Evolutionary conservation across 2,797 vertebrate species (phyloP).

Genomic region (Anomalospiza imberbis): DNA sequence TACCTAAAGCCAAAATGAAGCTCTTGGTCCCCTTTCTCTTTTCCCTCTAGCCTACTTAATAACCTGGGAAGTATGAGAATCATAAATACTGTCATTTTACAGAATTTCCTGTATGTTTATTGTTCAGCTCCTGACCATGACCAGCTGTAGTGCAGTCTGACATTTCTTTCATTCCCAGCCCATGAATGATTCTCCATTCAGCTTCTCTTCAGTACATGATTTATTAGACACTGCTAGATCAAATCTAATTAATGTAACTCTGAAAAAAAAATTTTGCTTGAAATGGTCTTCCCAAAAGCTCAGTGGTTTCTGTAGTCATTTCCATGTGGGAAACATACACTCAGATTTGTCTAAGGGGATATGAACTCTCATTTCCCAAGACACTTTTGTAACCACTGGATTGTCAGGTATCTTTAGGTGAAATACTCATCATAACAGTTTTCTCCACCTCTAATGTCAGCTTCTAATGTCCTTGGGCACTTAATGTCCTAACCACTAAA

Average conservation of each 20-base stretch:
- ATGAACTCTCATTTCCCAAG: background rate
- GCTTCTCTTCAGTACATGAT: background rate
- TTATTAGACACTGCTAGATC: background rate
- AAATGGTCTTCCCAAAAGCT: background rate
- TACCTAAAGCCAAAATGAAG: background rate
- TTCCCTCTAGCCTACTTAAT: background rate
- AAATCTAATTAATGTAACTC: background rate
- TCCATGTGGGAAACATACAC: background rate
- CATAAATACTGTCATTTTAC: background rate
- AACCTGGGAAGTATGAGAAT: background rate
- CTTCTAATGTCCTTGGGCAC: background rate
- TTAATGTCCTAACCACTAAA: conserved; percentile 13
- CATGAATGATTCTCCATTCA: background rate
- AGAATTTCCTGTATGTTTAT: background rate
- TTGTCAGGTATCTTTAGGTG: conserved; percentile 8
- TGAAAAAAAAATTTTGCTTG: background rate
- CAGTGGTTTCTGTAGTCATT: background rate
- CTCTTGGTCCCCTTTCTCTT: background rate
- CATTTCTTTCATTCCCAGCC: background rate
- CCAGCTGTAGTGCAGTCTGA: background rate
- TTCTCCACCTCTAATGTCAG: background rate
- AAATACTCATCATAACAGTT: background rate
- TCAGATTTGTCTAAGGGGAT: background rate
- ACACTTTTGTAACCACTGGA: background rate
- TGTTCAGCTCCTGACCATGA: background rate